Percentiles rank a stretch among this genome's conserved stretches.
Conservation (phyloP, 2,113 vertebrate genomes). For the Dasyurus viverrinus region DNA sequence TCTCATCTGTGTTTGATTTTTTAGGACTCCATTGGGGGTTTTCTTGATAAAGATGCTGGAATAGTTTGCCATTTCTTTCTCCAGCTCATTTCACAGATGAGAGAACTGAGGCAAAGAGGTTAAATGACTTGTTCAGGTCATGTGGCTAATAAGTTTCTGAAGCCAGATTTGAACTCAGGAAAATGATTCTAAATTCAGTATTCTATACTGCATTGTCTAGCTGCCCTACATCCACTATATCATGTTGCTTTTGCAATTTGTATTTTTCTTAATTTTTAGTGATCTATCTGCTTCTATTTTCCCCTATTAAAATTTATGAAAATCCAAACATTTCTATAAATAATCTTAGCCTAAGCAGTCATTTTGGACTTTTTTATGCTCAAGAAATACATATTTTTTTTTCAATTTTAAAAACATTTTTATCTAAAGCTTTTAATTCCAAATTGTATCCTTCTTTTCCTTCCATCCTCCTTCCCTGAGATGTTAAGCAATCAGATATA, state of each 20-base stretch:
- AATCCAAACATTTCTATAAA: neutral
- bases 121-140: neutral
- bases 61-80: no score
- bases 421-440: no score
- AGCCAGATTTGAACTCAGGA: neutral
- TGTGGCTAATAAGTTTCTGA: neutral
- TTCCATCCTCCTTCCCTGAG: no score
- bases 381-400: no score
- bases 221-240: neutral
- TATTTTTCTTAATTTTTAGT: neutral
- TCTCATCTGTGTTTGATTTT: neutral
- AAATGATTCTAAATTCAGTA: neutral
- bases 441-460: no score
- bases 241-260: neutral
- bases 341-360: neutral
- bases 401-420: no score
- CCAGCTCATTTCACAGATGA: neutral
- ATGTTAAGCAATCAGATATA: no score
- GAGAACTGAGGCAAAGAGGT: neutral
- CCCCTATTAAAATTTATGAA: neutral
- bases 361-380: neutral
- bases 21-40: neutral
- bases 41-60: no score
- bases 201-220: neutral
- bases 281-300: neutral